phyloP scores from a whole-genome alignment of 2,888 invertebrate genomes.

The Heliconius sara region DNA sequence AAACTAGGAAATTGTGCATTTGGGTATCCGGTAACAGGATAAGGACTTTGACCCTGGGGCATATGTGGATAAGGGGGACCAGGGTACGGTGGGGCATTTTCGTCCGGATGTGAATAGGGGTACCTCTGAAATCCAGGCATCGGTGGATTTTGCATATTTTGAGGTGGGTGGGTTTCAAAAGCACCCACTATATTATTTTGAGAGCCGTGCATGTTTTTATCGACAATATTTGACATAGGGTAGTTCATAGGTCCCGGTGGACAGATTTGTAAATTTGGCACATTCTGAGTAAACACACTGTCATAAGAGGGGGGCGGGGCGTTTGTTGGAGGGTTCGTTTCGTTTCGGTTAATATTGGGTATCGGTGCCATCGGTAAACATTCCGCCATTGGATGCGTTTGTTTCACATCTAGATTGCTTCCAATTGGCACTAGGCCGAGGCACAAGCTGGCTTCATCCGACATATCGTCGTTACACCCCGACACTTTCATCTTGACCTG shows the following conservation, averaged over 20 bases:
- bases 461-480: slow-evolving; percentile 64
- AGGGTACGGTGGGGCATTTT: slow-evolving; percentile 10
- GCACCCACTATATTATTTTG: slow-evolving; percentile 29
- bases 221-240: slow-evolving; percentile 26
- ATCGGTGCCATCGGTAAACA: slow-evolving; percentile 59
- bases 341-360: slow-evolving; percentile 51
- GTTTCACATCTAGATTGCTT: slow-evolving; percentile 29
- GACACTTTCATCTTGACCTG: slow-evolving; percentile 66
- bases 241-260: slow-evolving; percentile 49
- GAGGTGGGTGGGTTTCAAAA: slow-evolving; percentile 23
- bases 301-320: slow-evolving; percentile 15
- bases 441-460: slow-evolving; percentile 64
- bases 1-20: slow-evolving; percentile 1
- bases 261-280: slow-evolving; percentile 26
- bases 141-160: neutral
- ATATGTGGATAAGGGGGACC: neutral
- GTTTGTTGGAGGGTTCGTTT: neutral
- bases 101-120: neutral
- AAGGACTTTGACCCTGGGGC: slow-evolving; percentile 1
- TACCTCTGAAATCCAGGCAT: slow-evolving; percentile 26
- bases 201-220: slow-evolving; percentile 32
- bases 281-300: slow-evolving; percentile 11
- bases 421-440: slow-evolving; percentile 64
- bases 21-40: neutral
- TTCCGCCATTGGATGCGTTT: slow-evolving; percentile 59